Conservation (phyloP, 2,113 vertebrate genomes). For the Oreochromis spilurus region DNA sequence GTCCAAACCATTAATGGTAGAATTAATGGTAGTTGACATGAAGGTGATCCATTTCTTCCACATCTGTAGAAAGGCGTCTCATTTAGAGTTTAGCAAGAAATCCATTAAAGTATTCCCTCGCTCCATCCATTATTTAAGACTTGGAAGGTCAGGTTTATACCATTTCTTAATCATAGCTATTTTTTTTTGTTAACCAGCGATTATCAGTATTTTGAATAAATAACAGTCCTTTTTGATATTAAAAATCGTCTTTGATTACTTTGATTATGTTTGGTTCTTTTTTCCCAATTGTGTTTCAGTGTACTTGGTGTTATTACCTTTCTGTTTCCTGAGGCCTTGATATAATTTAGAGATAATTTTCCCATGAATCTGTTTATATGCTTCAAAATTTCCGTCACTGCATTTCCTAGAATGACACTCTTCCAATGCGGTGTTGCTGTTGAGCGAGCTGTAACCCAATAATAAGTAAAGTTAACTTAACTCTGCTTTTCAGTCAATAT, state of each 20-base stretch:
- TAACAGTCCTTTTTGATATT: not conserved
- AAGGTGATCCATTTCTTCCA: not conserved
- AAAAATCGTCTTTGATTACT: not conserved
- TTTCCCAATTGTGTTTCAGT: not conserved
- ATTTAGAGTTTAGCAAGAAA: too few species aligned
- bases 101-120: too few species aligned
- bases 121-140: too few species aligned
- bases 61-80: too few species aligned
- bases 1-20: not conserved
- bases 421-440: not conserved
- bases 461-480: not conserved
- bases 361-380: not conserved
- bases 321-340: not conserved
- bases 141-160: not conserved
- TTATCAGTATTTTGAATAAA: not conserved
- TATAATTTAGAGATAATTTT: not conserved
- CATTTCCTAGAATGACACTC: not conserved
- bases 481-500: not conserved
- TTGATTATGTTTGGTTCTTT: accelerated
- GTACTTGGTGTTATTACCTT: not conserved
- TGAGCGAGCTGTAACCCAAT: not conserved
- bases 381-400: not conserved
- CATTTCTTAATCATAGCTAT: not conserved
- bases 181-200: not conserved
- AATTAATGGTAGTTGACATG: not conserved